Conservation (phyloP, 2,113 vertebrate genomes). For the Lota lota region DNA sequence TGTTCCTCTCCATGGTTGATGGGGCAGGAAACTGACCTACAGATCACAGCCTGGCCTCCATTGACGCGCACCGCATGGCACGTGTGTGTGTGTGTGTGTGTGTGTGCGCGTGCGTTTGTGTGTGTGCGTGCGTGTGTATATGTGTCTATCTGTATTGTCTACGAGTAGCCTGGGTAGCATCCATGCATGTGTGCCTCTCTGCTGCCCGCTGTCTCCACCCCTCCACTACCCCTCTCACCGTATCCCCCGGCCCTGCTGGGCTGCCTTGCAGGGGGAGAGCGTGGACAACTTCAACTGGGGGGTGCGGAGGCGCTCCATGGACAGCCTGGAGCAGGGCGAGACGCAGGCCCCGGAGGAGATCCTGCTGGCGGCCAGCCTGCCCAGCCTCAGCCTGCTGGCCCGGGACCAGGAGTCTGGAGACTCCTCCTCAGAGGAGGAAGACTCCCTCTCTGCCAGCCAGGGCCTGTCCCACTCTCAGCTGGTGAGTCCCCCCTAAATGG, state of each 20-base stretch:
- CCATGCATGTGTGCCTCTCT: constrained; percentile 21
- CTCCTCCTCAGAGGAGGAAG: constrained; percentile 89
- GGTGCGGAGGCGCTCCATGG: constrained; percentile 88
- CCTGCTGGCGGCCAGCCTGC: constrained; percentile 83
- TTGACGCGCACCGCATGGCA: background rate
- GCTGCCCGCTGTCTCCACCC: background rate
- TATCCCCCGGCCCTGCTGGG: background rate
- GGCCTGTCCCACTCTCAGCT: constrained; percentile 84
- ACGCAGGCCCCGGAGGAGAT: constrained; percentile 85
- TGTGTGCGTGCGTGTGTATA: background rate
- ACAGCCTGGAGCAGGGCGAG: constrained; percentile 90
- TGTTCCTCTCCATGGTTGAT: background rate
- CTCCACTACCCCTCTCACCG: constrained; percentile 6
- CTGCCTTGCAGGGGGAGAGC: constrained; percentile 86
- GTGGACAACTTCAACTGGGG: constrained; percentile 98
- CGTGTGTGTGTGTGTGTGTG: background rate
- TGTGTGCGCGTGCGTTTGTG: background rate
- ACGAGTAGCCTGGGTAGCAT: background rate
- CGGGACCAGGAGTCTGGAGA: constrained; percentile 75
- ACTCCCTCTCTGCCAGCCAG: constrained; percentile 86
- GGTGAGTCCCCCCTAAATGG: constrained; percentile 68
- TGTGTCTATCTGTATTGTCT: no score
- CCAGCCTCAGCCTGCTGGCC: constrained; percentile 82
- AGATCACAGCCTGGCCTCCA: background rate
- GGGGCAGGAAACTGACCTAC: background rate